phyloP scores from a whole-genome alignment of 2,113 vertebrate species.

The Vidua chalybeata region DNA sequence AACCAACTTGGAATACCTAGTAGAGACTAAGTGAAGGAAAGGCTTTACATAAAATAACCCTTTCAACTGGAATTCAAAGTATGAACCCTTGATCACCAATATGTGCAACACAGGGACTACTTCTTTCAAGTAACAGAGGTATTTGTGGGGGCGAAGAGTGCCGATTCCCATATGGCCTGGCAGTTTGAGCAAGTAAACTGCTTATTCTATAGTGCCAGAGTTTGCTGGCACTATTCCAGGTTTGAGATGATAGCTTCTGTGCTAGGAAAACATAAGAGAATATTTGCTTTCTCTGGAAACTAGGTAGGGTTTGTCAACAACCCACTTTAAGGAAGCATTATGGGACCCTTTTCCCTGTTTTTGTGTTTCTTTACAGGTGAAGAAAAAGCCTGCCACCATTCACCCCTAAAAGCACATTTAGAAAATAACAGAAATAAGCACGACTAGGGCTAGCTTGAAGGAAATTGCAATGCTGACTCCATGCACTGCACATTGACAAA shows the following conservation, averaged over 20 bases:
- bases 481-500: rapidly evolving
- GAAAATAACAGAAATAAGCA: not conserved
- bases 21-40: not conserved
- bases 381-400: not conserved
- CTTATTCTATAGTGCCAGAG: not conserved
- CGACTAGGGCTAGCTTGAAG: not conserved
- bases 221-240: not conserved
- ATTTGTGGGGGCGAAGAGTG: not conserved
- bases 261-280: not conserved
- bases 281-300: conserved; percentile 2
- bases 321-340: not conserved
- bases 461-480: not conserved
- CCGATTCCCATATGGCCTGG: not conserved
- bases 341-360: not conserved
- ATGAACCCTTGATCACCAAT: not conserved
- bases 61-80: conserved; percentile 12
- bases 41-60: not conserved
- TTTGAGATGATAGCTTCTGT: not conserved
- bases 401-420: not conserved
- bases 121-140: not conserved
- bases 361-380: not conserved
- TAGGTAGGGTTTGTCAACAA: not conserved
- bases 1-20: not conserved
- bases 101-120: not conserved
- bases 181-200: not conserved